phyloP scores from a whole-genome alignment of 1,140 invertebrate species.

The Antheraea pernyi region DNA sequence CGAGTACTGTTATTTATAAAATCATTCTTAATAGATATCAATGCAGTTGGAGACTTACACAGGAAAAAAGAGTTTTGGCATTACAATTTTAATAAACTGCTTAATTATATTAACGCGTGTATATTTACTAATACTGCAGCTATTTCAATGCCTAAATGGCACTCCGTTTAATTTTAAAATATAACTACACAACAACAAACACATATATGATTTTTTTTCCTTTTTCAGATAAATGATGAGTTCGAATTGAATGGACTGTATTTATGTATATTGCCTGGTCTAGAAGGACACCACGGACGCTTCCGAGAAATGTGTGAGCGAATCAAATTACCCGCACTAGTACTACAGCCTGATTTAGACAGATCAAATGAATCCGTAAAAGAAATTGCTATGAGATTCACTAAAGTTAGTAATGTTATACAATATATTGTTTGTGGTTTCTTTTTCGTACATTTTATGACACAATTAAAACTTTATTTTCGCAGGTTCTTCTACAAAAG shows the following conservation, averaged over 20 bases:
- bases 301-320: conserved; percentile 39
- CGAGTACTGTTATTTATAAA: too few relatives aligned
- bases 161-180: too few relatives aligned
- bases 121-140: too few relatives aligned
- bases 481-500: conserved; percentile 21
- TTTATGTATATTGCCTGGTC: conserved; percentile 9
- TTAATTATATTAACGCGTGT: too few relatives aligned
- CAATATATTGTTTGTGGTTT: background rate
- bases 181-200: too few relatives aligned
- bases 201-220: too few relatives aligned
- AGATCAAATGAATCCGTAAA: conserved; percentile 29
- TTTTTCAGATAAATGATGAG: background rate
- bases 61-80: too few relatives aligned
- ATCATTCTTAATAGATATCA: too few relatives aligned
- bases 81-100: too few relatives aligned
- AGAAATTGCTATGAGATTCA: conserved; percentile 27
- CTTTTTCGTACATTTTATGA: background rate
- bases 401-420: conserved; percentile 20
- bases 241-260: background rate
- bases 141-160: too few relatives aligned
- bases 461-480: background rate
- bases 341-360: conserved; percentile 39
- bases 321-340: conserved; percentile 39
- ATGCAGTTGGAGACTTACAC: too few relatives aligned
- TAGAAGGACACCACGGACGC: conserved; percentile 22